phyloP scores from a whole-genome alignment of 2,797 vertebrate genomes.

The Coccyzus lansbergi region DNA sequence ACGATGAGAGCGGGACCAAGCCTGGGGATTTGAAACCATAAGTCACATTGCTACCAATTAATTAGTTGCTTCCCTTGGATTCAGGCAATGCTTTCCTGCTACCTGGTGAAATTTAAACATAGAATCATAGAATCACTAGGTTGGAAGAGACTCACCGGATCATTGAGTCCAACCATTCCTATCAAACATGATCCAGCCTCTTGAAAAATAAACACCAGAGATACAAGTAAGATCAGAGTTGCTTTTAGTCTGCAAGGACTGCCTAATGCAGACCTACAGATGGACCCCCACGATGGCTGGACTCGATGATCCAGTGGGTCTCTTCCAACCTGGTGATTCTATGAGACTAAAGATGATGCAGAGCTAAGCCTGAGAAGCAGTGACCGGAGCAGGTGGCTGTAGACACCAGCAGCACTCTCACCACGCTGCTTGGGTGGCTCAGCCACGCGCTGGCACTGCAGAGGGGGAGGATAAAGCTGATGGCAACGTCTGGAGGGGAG shows the following conservation, averaged over 20 bases:
- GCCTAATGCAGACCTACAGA: no score
- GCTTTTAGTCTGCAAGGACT: no score
- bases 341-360: rapidly evolving
- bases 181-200: neutral
- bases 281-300: no score
- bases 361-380: neutral
- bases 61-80: neutral
- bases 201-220: neutral
- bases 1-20: neutral
- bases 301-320: no score
- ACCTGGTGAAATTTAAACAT: neutral
- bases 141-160: no score
- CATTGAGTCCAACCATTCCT: no score
- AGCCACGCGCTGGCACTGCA: neutral
- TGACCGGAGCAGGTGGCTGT: rapidly evolving
- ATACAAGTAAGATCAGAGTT: no score
- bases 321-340: no score
- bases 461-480: neutral
- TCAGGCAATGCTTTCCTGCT: neutral
- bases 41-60: neutral
- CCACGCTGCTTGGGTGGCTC: rapidly evolving
- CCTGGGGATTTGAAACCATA: neutral
- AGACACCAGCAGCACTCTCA: neutral
- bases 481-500: neutral
- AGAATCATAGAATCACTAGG: no score